phyloP scores from a whole-genome alignment of 1,140 invertebrate species.

The Campoletis sonorensis region DNA sequence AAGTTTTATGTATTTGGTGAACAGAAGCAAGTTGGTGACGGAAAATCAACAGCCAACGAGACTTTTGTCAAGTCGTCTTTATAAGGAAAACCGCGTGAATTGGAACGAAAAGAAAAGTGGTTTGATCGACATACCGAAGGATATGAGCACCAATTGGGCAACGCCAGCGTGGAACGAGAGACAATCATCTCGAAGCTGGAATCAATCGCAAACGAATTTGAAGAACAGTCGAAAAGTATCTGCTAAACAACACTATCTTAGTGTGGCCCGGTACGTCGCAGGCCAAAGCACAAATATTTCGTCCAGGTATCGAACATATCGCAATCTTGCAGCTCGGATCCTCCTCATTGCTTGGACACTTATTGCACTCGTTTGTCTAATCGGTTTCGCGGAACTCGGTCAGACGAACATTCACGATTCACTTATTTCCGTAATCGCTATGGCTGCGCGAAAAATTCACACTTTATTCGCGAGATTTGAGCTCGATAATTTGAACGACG shows the following conservation, averaged over 20 bases:
- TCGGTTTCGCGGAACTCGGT: slow-evolving; percentile 17
- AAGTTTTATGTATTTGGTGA: not conserved
- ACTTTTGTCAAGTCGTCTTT: slow-evolving; percentile 67
- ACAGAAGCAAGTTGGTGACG: slow-evolving; percentile 68
- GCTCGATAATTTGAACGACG: not conserved
- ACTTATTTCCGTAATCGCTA: not conserved
- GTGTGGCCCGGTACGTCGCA: slow-evolving; percentile 84
- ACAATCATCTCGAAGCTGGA: slow-evolving; percentile 63
- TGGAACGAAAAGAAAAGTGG: slow-evolving; percentile 69
- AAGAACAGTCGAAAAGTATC: slow-evolving; percentile 75
- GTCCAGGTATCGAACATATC: slow-evolving; percentile 68
- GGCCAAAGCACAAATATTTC: slow-evolving; percentile 78
- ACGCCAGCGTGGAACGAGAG: slow-evolving; percentile 71
- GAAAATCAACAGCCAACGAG: slow-evolving; percentile 63
- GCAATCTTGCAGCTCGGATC: slow-evolving; percentile 50
- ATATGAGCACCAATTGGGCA: slow-evolving; percentile 66
- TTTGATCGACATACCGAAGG: slow-evolving; percentile 62
- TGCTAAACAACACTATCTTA: slow-evolving; percentile 86
- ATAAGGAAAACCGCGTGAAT: slow-evolving; percentile 76
- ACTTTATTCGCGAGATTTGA: slow-evolving; percentile 7
- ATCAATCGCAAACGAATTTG: slow-evolving; percentile 59
- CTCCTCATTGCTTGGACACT: slow-evolving; percentile 45
- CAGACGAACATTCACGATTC: slow-evolving; percentile 11
- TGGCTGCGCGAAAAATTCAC: not conserved
- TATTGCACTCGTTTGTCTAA: slow-evolving; percentile 4